These are phyloP conservation scores for Sminthurinus aureus DNA, from an alignment of 2,888 invertebrate genomes.

Conservation along the genomic window DNA sequence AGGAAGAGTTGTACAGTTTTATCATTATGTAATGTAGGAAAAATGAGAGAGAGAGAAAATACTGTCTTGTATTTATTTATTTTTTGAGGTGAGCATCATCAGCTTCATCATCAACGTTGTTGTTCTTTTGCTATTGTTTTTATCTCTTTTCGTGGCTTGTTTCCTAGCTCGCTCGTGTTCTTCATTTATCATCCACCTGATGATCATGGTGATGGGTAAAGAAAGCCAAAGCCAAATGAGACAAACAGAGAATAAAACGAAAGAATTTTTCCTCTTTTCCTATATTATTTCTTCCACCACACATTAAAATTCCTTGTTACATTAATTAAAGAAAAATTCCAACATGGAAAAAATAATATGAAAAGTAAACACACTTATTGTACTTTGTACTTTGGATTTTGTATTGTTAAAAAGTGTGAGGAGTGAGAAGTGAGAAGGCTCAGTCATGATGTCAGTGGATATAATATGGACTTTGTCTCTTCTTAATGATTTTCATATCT, in stretches of 20 bases:
- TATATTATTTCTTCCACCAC: not conserved
- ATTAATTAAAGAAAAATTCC: constrained; percentile 21
- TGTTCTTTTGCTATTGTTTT: not conserved
- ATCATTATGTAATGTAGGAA: not conserved
- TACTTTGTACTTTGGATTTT: no score
- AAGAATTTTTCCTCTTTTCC: not conserved
- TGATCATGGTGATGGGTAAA: not conserved
- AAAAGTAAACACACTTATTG: not conserved
- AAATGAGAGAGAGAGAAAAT: not conserved
- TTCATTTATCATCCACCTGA: constrained; percentile 16
- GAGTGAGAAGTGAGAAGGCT: not conserved
- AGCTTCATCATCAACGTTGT: not conserved
- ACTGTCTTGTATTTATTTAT: constrained; percentile 2
- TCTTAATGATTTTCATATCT: constrained; percentile 13
- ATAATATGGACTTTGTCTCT: not conserved
- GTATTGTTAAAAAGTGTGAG: not conserved
- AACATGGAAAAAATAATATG: constrained; percentile 17
- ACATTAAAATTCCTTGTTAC: constrained; percentile 30
- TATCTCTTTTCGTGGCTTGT: constrained; percentile 27
- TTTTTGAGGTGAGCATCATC: not conserved
- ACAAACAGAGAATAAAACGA: not conserved
- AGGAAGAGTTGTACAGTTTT: constrained; percentile 1
- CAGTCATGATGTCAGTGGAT: constrained; percentile 27
- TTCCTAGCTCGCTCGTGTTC: constrained; percentile 21
- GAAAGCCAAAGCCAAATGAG: not conserved